Base-by-base conservation (phyloP, 1,140 invertebrate genomes). In the Kradibia gibbosae region DNA sequence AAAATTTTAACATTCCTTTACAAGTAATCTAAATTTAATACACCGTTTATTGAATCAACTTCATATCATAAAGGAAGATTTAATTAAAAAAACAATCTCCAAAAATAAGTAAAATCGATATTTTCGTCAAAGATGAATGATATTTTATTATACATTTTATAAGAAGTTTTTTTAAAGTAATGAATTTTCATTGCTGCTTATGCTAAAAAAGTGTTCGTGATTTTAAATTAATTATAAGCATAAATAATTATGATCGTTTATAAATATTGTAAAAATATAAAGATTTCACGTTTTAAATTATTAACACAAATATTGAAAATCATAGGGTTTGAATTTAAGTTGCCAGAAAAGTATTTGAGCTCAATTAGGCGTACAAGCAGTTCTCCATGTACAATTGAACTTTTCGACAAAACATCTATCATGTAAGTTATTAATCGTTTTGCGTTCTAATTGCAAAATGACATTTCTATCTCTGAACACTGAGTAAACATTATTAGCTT, bases 251-350 rank as follows among this genome's bases (percentile, higher is more conserved):
- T 20, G 3, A 71, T 71, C 11, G 39, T n/a, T 13, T 25, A 4
- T 48, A 53, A 53, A 53, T 53, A 3, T 22, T 53, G 15, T 53
- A 22, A 20, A 53, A 53, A 53, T 53, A 73, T 39, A 53, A 73
- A 55, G 28, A 55, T 53, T 25, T 53, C 1, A 34, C 17, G 3
- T 57, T 57, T 25, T 77, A 65, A 65, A 65, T 50, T 34, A 65
- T 65, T 77, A 62, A 77, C 48, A 36, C 10, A 8, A 34, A 67
- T 78, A 78, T 78, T 71, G 65, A 78, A 78, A 78, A 71, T 78
- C 65, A 71, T 67, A 78, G 28, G 34, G 10, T 39, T 57, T 15
- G 10, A 34, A 8, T 22, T 70, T 70, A 70, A 5, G 36, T 78
- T 31, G 65, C 8, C 10, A 25, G 48, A 65, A 50, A 78, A 31